Evolutionary conservation across 2,797 vertebrate species (phyloP).

Genomic region (Xenentodon cancila): DNA sequence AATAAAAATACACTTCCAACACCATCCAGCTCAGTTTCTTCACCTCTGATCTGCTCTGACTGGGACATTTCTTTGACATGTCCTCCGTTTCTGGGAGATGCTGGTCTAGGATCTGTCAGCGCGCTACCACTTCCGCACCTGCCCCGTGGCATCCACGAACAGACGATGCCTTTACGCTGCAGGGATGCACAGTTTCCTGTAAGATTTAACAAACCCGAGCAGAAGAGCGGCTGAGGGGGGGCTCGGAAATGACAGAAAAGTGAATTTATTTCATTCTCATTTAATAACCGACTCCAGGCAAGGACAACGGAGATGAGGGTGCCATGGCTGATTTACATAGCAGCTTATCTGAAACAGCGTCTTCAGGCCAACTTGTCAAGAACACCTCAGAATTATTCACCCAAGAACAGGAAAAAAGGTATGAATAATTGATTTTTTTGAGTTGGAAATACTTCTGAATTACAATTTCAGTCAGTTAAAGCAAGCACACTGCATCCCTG

Average conservation of each 20-base stretch:
- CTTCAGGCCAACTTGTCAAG: slow-evolving; percentile 23
- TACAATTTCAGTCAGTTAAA: slow-evolving; percentile 15
- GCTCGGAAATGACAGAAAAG: too few relatives aligned
- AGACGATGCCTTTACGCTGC: too few relatives aligned
- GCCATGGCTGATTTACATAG: neutral
- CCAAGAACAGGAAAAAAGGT: slow-evolving; percentile 18
- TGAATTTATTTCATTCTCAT: too few relatives aligned
- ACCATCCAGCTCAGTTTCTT: slow-evolving; percentile 1
- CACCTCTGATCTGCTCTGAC: slow-evolving; percentile 11
- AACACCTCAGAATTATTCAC: slow-evolving; percentile 15
- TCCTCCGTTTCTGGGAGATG: slow-evolving; percentile 13
- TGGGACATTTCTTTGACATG: slow-evolving; percentile 1
- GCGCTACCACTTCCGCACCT: slow-evolving; percentile 14
- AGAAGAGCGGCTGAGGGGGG: too few relatives aligned
- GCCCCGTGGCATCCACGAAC: neutral
- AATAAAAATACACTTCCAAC: neutral
- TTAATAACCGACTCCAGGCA: too few relatives aligned
- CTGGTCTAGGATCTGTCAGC: neutral
- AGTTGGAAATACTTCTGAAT: slow-evolving; percentile 44
- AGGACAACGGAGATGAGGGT: too few relatives aligned
- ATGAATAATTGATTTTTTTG: slow-evolving; percentile 54
- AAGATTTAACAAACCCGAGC: too few relatives aligned
- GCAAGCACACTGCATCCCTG: slow-evolving; percentile 7
- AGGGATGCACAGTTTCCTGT: too few relatives aligned
- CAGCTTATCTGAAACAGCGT: slow-evolving; percentile 23